phyloP scores from a whole-genome alignment of 2,113 vertebrate species.

The Lasiurus cinereus region DNA sequence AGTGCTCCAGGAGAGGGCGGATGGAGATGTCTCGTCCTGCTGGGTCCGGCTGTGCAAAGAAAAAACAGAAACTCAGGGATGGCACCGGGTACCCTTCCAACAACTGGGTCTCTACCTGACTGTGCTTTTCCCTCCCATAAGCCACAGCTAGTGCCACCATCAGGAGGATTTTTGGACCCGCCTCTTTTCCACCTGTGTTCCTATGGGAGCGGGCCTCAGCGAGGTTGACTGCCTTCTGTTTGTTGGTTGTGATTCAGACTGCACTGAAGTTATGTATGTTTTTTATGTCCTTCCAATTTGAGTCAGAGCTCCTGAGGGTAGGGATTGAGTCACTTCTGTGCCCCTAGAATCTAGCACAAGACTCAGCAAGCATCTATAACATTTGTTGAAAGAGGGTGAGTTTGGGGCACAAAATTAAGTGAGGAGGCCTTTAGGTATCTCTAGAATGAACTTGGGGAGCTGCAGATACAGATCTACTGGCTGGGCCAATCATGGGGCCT shows the following conservation, averaged over 20 bases:
- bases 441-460: not conserved
- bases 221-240: not conserved
- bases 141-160: not conserved
- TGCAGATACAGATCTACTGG: not conserved
- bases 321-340: not conserved
- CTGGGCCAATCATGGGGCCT: not conserved
- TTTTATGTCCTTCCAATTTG: not conserved
- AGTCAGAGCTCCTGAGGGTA: not conserved
- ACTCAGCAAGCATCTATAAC: not conserved
- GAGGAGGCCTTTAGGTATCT: not conserved
- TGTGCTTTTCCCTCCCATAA: not conserved
- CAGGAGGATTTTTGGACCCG: not conserved
- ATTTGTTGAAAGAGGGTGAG: not conserved
- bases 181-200: not conserved
- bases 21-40: slow-evolving; percentile 98
- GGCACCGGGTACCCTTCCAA: not conserved
- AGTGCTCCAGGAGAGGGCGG: slow-evolving; percentile 98
- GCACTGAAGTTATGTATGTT: not conserved
- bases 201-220: not conserved
- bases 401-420: not conserved
- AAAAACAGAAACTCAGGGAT: slow-evolving; percentile 65
- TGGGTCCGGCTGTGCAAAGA: slow-evolving; percentile 93
- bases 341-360: not conserved
- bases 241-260: not conserved
- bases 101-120: not conserved